Evolutionary conservation across 1,140 invertebrate genomes (phyloP).

Genomic region (Drosophila miranda): DNA sequence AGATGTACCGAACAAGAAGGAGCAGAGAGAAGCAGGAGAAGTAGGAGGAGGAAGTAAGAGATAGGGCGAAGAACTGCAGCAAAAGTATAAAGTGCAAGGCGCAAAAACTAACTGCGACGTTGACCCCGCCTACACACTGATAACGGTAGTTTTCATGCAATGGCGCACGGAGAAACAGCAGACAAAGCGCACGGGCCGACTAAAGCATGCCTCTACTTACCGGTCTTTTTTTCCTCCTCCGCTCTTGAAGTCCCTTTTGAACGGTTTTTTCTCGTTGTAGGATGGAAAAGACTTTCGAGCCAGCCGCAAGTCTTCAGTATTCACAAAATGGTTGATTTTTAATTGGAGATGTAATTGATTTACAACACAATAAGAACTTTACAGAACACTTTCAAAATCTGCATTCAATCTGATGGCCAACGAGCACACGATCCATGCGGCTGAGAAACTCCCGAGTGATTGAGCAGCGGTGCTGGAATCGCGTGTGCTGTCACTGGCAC

Average conservation of each 20-base stretch:
- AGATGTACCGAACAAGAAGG: background rate
- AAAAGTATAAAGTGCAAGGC: constrained; percentile 52
- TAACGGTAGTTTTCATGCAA: constrained; percentile 64
- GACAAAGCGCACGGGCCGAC: constrained; percentile 41
- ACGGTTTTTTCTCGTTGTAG: background rate
- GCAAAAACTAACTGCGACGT: constrained; percentile 48
- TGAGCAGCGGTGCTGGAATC: constrained; percentile 36
- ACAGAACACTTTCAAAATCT: constrained; percentile 17
- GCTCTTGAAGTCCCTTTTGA: background rate
- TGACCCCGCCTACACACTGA: constrained; percentile 46
- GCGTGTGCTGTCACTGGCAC: constrained; percentile 8
- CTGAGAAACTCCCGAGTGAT: constrained; percentile 67
- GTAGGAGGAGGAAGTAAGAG: constrained; percentile 2
- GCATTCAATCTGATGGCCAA: constrained; percentile 8
- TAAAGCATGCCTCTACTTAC: constrained; percentile 59
- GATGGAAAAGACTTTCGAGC: constrained; percentile 19
- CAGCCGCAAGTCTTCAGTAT: constrained; percentile 28
- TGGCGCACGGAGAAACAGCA: constrained; percentile 49
- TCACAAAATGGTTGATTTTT: background rate
- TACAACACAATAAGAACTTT: constrained; percentile 23
- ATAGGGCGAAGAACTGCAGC: constrained; percentile 15
- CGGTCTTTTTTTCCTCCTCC: constrained; percentile 39
- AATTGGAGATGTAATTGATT: background rate
- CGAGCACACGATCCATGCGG: constrained; percentile 28
- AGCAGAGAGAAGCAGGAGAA: constrained; percentile 12